Evolutionary conservation across 2,888 invertebrate genomes (phyloP), one percentile per base, ranked within the genome.

Genomic region (Brachyopa scutellaris): DNA sequence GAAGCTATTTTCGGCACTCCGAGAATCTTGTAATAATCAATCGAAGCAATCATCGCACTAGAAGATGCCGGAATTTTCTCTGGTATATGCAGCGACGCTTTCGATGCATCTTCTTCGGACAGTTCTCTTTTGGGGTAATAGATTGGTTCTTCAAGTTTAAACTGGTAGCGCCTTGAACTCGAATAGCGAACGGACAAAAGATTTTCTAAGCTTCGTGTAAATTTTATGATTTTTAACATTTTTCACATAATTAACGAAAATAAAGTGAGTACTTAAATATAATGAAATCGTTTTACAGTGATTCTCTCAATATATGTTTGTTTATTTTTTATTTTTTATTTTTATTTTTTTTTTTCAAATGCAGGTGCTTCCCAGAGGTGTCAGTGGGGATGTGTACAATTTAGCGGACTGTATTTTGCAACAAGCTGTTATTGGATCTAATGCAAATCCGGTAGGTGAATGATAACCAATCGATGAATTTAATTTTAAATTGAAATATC

Each of bases 361-460:
- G 5, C 85, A 93, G 93, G 93, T 95, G 85, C 90, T 96, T 77
- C 97, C 97, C 0, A 92, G 96, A 88, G 96, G 97, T n/a, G 96
- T 97, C 1, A 96, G 96, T 88, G 97, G 97, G n/a, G 97, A 97
- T 91, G 94, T 96, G n/a, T 96, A 96, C 88, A 96, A 97, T 91
- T 91, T 97, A 85, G 96, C 97, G 42, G 98, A 98, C 88, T 96
- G 97, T 88, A 95, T 99, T 85, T 92, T 98, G 17, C 97, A 98
- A 88, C 98, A 98, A 91, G 98, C 97, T 0, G 93, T 98, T 86
- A 96, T 97, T 36, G 98, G 98, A 23, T 96, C 97, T 23, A 97
- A 96, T 21, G 98, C 98, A 0, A 98, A 98, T 91, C 88, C 88
- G 67, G 90, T 90, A 78, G 84, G 86, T 80, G 13, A 15, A 59